phyloP scores from a whole-genome alignment of 64 coral and sea anemone genomes.

The Porites australiensis region DNA sequence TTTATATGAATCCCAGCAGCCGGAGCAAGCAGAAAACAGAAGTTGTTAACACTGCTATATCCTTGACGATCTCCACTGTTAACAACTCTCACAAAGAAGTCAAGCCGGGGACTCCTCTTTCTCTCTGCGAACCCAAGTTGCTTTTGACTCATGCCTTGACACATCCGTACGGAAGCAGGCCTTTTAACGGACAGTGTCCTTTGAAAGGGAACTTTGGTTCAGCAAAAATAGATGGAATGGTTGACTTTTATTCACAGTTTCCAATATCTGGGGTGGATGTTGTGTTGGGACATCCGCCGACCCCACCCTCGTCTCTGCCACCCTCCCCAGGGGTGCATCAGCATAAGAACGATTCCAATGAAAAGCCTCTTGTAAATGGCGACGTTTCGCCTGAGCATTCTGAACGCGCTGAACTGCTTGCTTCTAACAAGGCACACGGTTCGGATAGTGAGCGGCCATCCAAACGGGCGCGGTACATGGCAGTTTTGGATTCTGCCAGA shows the following conservation, averaged over 20 bases:
- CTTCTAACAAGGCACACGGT: not conserved
- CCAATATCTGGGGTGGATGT: constrained; percentile 70
- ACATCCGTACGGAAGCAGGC: constrained; percentile 87
- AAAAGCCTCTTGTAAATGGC: constrained; percentile 87
- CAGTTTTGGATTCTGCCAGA: not conserved
- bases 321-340: constrained; percentile 67
- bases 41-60: not conserved
- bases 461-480: constrained; percentile 29
- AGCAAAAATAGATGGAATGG: constrained; percentile 77
- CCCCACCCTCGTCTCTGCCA: constrained; percentile 83
- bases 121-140: constrained; percentile 91
- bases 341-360: constrained; percentile 38
- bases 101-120: constrained; percentile 64
- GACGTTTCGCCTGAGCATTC: constrained; percentile 63
- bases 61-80: constrained; percentile 33
- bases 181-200: constrained; percentile 85
- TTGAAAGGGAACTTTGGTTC: constrained; percentile 91
- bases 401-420: not conserved
- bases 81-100: constrained; percentile 27
- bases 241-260: constrained; percentile 89
- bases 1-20: constrained; percentile 54
- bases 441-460: not conserved
- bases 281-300: constrained; percentile 77
- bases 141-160: constrained; percentile 87
- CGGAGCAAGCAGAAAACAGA: constrained; percentile 37